These are phyloP conservation scores for Lophochroa leadbeateri DNA, from an alignment of 2,113 vertebrate genomes.

Conservation along the genomic window DNA sequence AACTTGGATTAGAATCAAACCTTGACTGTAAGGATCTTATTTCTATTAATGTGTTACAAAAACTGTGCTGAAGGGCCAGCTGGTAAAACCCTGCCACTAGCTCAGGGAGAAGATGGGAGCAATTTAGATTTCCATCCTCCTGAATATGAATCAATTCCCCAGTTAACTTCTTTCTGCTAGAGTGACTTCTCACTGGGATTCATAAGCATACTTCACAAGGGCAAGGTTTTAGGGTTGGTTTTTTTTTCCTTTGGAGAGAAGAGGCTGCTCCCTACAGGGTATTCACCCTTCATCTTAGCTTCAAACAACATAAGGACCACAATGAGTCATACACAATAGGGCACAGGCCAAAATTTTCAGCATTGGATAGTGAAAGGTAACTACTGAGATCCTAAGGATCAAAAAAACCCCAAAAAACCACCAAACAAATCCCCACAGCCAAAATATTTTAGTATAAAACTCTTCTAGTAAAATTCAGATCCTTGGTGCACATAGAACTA, in stretches of 20 bases:
- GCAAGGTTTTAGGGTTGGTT: background rate
- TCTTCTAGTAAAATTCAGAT: background rate
- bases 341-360: background rate
- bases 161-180: background rate
- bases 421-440: background rate
- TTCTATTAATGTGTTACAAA: background rate
- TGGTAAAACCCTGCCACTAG: background rate
- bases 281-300: background rate
- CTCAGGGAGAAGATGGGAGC: background rate
- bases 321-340: background rate
- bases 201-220: background rate
- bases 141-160: background rate
- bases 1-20: background rate
- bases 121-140: background rate
- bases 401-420: rapidly evolving
- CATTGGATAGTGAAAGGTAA: background rate
- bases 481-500: too few species aligned
- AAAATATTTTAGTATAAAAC: background rate
- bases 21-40: background rate
- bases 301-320: background rate
- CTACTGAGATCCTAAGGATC: background rate
- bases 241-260: background rate
- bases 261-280: background rate
- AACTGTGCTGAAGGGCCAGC: background rate
- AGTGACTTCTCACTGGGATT: background rate